Evolutionary conservation across 2,113 vertebrate genomes (phyloP).

Genomic region (Promerops cafer): DNA sequence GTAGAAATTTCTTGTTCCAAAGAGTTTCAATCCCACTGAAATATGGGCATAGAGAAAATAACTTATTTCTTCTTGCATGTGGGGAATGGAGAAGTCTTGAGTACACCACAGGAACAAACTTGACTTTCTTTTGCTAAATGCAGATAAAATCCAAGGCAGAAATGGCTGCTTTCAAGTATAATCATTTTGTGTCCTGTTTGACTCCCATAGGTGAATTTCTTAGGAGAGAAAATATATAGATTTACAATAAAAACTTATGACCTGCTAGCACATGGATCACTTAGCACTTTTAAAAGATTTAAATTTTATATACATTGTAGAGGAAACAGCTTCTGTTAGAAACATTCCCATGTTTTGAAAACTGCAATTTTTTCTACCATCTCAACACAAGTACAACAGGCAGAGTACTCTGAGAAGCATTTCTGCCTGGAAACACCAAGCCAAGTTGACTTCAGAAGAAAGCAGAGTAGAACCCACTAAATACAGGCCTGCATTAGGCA

Average conservation of each 20-base stretch:
- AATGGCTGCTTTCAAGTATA: not conserved
- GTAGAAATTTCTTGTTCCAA: not conserved
- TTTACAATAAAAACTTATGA: not conserved
- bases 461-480: not conserved
- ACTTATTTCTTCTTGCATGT: not conserved
- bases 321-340: not conserved
- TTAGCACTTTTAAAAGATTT: not conserved
- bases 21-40: not conserved
- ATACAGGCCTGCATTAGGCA: not conserved
- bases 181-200: not conserved
- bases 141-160: not conserved
- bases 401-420: not conserved
- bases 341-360: not conserved
- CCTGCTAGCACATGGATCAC: not conserved
- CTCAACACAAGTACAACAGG: not conserved
- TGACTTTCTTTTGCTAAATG: not conserved
- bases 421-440: not conserved
- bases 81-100: not conserved
- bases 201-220: not conserved
- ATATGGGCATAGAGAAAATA: not conserved
- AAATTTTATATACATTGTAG: not conserved
- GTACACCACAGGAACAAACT: not conserved
- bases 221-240: not conserved
- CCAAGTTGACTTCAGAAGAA: not conserved
- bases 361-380: not conserved